A percentile compares a stretch with the other conserved stretches of the same genome.
Conservation (phyloP, 2,888 invertebrate species). For the Hydroisotoma schaefferi region DNA sequence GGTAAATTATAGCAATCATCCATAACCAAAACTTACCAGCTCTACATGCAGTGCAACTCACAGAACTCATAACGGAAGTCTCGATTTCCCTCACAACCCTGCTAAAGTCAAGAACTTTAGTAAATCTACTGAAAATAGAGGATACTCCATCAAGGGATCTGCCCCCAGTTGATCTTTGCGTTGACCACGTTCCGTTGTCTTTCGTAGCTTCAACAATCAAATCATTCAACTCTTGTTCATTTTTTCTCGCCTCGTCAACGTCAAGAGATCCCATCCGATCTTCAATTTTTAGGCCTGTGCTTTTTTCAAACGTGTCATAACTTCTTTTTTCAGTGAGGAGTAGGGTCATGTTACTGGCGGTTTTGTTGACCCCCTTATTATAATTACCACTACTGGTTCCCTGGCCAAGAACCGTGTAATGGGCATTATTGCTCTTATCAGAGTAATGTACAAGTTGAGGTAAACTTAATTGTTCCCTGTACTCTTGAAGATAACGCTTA, state of each 20-base stretch:
- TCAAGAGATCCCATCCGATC: neutral
- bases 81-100: slow-evolving; percentile 83
- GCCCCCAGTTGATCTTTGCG: slow-evolving; percentile 30
- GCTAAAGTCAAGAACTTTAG: slow-evolving; percentile 67
- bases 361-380: neutral
- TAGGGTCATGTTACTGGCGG: neutral
- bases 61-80: slow-evolving; percentile 67
- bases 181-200: slow-evolving; percentile 17
- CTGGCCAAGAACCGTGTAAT: neutral
- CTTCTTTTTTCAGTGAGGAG: slow-evolving; percentile 2
- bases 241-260: neutral
- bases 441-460: neutral
- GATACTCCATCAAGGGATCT: slow-evolving; percentile 41
- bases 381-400: neutral
- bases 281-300: too few species aligned
- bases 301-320: neutral
- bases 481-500: neutral
- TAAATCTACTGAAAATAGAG: slow-evolving; percentile 41
- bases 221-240: slow-evolving; percentile 33
- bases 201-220: slow-evolving; percentile 41
- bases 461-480: neutral
- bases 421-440: slow-evolving; percentile 2
- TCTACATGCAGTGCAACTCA: slow-evolving; percentile 80
- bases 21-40: slow-evolving; percentile 49
- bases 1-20: slow-evolving; percentile 4